Conservation (phyloP, 2,113 vertebrate species). For the Rynchops niger region DNA sequence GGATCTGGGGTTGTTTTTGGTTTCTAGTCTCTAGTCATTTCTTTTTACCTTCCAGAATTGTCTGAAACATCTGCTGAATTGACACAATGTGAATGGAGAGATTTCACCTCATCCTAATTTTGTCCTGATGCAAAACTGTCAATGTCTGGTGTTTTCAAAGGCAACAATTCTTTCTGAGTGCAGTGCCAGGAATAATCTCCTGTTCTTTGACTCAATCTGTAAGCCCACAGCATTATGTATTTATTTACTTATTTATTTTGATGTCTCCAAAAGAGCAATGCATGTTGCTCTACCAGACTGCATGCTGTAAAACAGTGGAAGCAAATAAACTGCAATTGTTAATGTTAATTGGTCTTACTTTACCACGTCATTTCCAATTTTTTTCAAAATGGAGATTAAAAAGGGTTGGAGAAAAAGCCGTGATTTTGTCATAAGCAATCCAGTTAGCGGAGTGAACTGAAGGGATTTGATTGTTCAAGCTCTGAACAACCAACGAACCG, state of each 20-base stretch:
- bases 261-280: constrained; percentile 53
- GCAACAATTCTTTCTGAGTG: constrained; percentile 41
- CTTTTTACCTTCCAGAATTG: constrained; percentile 2
- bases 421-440: constrained; percentile 63
- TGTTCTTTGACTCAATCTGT: constrained; percentile 57
- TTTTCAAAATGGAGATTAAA: constrained; percentile 60
- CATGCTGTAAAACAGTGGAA: constrained; percentile 26
- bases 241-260: constrained; percentile 58
- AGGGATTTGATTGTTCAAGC: constrained; percentile 35
- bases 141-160: constrained; percentile 60
- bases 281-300: background rate
- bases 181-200: constrained; percentile 48
- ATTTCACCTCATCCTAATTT: constrained; percentile 24
- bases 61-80: background rate
- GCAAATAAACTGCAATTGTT: constrained; percentile 57
- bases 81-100: constrained; percentile 3
- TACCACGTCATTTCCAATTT: constrained; percentile 56
- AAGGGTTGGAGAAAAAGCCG: constrained; percentile 41
- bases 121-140: constrained; percentile 37
- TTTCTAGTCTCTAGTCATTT: background rate
- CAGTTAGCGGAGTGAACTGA: constrained; percentile 2
- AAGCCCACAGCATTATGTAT: constrained; percentile 51
- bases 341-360: constrained; percentile 61
- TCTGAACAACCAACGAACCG: background rate
- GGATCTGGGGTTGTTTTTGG: background rate